A percentile compares a stretch with the other conserved stretches of the same genome.
These are phyloP conservation scores for Drosophila mimica DNA, from an alignment of 2,888 invertebrate species.

Conservation along the genomic window DNA sequence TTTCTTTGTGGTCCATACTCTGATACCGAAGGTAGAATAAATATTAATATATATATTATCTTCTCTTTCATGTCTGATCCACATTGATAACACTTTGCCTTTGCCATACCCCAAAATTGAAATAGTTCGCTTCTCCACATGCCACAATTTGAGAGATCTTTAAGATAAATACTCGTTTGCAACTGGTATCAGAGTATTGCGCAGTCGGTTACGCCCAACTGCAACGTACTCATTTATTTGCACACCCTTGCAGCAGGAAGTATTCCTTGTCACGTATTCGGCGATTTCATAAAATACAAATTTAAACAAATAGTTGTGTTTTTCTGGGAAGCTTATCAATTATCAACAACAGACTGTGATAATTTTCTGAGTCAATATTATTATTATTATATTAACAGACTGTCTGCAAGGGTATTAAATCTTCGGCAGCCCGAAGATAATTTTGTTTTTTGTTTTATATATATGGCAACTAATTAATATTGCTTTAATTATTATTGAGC, in stretches of 20 bases:
- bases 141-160: background rate
- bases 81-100: background rate
- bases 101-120: background rate
- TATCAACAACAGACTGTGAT: background rate
- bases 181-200: background rate
- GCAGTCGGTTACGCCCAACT: background rate
- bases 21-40: background rate
- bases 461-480: conserved; percentile 31
- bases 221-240: background rate
- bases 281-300: background rate
- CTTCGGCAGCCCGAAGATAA: conserved; percentile 3
- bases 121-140: background rate
- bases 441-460: background rate
- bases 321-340: background rate
- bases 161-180: background rate
- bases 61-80: background rate
- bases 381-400: background rate
- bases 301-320: background rate
- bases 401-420: conserved; percentile 16
- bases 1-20: background rate
- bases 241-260: conserved; percentile 17
- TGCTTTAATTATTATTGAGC: conserved; percentile 52
- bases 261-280: background rate
- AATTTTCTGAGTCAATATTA: background rate
- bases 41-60: background rate